Conservation (phyloP, 2,113 vertebrate genomes). For the Isurus oxyrinchus region DNA sequence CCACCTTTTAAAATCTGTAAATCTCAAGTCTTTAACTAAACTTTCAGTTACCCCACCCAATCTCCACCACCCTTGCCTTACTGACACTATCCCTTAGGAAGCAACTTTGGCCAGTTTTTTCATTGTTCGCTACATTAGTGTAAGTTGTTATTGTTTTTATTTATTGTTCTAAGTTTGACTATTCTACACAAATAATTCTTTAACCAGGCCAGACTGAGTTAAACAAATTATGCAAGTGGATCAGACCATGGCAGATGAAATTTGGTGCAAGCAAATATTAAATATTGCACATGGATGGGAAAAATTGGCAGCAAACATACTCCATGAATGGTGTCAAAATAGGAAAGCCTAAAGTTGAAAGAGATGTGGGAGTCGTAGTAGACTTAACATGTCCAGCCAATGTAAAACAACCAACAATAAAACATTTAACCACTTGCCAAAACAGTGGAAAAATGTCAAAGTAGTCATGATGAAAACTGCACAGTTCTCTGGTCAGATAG, state of each 20-base stretch:
- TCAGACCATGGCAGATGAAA: neutral
- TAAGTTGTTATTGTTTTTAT: neutral
- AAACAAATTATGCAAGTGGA: neutral
- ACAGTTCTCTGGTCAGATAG: neutral
- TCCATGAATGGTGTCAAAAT: neutral
- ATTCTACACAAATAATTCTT: neutral
- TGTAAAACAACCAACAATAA: neutral
- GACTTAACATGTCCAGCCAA: neutral
- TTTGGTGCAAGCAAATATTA: neutral
- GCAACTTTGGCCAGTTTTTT: neutral
- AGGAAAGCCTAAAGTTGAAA: neutral
- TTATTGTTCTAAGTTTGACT: neutral
- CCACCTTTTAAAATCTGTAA: neutral
- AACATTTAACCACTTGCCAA: neutral
- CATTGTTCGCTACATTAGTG: neutral
- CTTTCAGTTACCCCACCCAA: neutral
- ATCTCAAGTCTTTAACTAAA: neutral
- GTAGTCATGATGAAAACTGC: neutral
- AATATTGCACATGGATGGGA: neutral
- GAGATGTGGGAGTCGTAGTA: neutral
- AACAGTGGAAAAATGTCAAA: neutral
- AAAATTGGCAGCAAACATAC: neutral
- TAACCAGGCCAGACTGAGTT: neutral
- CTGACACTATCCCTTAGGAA: neutral
- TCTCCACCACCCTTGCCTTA: neutral